Percentiles rank a stretch among this genome's conserved stretches.
Evolutionary conservation across 2,113 vertebrate species (phyloP).

Genomic region (Apeltes quadracus): DNA sequence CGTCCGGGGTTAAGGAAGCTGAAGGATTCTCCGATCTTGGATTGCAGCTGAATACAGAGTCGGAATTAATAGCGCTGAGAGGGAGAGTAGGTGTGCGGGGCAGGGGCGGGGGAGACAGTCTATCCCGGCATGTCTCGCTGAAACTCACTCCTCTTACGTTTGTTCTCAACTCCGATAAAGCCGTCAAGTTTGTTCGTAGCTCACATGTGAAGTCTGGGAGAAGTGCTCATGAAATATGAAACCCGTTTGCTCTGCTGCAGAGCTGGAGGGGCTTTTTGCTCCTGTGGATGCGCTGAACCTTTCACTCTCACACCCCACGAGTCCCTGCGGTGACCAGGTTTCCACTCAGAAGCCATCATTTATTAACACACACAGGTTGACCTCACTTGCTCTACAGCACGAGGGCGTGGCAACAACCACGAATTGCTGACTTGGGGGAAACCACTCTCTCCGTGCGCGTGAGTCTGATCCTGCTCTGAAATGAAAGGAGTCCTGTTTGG

Average conservation of each 20-base stretch:
- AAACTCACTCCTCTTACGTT: constrained; percentile 21
- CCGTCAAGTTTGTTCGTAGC: constrained; percentile 54
- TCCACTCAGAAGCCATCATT: constrained; percentile 73
- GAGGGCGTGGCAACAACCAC: constrained; percentile 43
- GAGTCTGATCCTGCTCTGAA: constrained; percentile 43
- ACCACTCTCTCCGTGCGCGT: constrained; percentile 6
- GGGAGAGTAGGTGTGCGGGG: neutral
- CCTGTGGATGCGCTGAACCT: constrained; percentile 69
- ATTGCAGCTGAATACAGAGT: neutral
- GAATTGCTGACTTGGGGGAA: constrained; percentile 44
- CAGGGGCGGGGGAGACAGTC: constrained; percentile 29
- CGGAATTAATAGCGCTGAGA: neutral
- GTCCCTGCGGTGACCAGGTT: constrained; percentile 59
- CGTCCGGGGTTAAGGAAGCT: neutral
- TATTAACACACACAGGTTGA: constrained; percentile 76
- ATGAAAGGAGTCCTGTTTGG: constrained; percentile 31
- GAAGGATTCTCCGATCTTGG: neutral
- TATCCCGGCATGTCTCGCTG: constrained; percentile 32
- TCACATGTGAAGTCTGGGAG: constrained; percentile 57
- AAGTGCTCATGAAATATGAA: constrained; percentile 82
- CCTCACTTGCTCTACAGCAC: constrained; percentile 68
- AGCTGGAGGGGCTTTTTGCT: constrained; percentile 47
- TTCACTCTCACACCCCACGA: constrained; percentile 71
- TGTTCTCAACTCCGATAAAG: constrained; percentile 66
- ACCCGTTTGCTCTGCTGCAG: constrained; percentile 32